Base-by-base conservation (phyloP, 2,113 vertebrate genomes). In the Gopherus evgoodei region DNA sequence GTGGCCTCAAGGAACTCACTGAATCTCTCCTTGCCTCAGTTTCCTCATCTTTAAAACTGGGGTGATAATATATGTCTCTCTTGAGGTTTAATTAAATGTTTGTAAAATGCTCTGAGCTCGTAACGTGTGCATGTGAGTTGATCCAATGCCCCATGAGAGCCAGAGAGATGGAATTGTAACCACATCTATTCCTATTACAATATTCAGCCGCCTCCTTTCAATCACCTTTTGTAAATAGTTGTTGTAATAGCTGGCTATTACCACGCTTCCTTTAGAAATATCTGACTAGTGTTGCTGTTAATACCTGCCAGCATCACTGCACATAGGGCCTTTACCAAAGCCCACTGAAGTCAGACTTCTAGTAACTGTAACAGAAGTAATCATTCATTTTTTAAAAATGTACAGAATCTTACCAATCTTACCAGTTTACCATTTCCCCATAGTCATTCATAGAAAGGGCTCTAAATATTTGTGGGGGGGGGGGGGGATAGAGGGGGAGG, bases 111-210 rank as follows among this genome's bases (percentile, higher is more conserved):
- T 78, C 75, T 78, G 75, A 14, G 25, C 22, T 35, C 65, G 4
- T 0, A 3, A 3, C 0, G 0, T 49, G 21, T 8, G 13, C 13
- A 0, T 1, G 5, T 52, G 44, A 29, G 75, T 84, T 2, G 38
- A 4, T 21, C 76, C 57, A 24, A 0, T 12, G 1, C 0, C 25
- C 0, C 7, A 0, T 14, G 0, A 2, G 0, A 8, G 25, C 44
- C 27, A 27, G 24, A 44, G 25, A 78, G 38, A 47, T 47, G 29
- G 29, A 44, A 44, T 47, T 5, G 1, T 11, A 5, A 1, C 6
- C 1, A 2, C 9, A 79, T 8, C 59, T 1, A 0, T 59, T 84
- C 19, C 88, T 2, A 1, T 12, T 25, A 2, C 52, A 81, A 14
- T 9, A 4, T 31, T 0, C 11, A 86, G 6, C 90, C 50, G 65